Conservation (phyloP, 2,888 invertebrate species). For the Limnephilus marmoratus region DNA sequence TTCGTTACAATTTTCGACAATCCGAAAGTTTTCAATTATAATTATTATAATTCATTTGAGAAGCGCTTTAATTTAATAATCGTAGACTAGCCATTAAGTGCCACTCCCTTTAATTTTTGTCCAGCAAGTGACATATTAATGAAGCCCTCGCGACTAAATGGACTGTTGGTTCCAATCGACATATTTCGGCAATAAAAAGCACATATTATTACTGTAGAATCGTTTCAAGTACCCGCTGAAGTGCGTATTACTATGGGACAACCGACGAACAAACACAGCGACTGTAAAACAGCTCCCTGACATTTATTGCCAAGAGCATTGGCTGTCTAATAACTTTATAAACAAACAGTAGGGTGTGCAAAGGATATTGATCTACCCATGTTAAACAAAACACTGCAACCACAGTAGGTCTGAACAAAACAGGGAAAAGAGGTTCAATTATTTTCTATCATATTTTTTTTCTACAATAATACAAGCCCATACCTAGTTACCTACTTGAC, state of each 20-base stretch:
- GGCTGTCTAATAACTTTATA: background rate
- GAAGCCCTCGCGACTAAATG: background rate
- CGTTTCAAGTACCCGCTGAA: slow-evolving; percentile 24
- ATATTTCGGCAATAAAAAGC: slow-evolving; percentile 21
- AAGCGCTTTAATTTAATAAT: background rate
- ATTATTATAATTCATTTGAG: background rate
- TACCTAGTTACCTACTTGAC: no score
- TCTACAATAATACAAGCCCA: no score
- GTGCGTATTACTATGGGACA: background rate
- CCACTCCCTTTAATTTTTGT: background rate
- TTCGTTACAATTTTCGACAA: no score
- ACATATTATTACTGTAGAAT: slow-evolving; percentile 3
- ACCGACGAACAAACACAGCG: background rate
- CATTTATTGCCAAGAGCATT: background rate
- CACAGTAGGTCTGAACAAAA: no score
- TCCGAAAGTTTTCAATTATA: background rate
- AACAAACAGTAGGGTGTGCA: background rate
- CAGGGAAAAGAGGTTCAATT: no score
- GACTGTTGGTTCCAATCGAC: slow-evolving; percentile 32
- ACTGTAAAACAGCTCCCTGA: background rate
- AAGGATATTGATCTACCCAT: background rate
- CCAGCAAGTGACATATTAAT: slow-evolving; percentile 5
- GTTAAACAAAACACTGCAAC: background rate
- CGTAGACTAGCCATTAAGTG: background rate
- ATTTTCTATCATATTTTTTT: no score